Evolutionary conservation across 2,888 invertebrate species (phyloP).

Genomic region (Gymnoscelis rufifasciata): DNA sequence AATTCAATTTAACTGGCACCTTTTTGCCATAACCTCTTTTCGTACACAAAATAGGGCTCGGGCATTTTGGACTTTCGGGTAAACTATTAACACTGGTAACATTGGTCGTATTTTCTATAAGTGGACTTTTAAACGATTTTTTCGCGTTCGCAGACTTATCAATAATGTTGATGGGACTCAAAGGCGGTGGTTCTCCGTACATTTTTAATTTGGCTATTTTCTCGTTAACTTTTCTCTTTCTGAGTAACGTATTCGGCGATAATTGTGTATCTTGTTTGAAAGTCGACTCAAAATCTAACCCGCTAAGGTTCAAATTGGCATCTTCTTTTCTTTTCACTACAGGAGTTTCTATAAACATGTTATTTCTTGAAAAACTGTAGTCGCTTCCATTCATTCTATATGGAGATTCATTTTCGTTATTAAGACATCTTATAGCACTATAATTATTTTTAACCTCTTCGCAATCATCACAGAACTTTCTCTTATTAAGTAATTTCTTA

Average conservation of each 20-base stretch:
- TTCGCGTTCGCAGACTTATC: conserved; percentile 55
- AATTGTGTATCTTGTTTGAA: conserved; percentile 54
- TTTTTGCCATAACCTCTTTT: conserved; percentile 45
- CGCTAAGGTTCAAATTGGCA: conserved; percentile 55
- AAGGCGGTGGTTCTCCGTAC: conserved; percentile 77
- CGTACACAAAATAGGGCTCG: conserved; percentile 42
- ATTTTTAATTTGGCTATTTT: conserved; percentile 72
- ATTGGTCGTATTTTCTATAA: conserved; percentile 32
- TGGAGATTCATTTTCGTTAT: conserved; percentile 55
- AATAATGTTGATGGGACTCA: conserved; percentile 69
- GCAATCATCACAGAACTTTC: conserved; percentile 54
- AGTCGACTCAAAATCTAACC: conserved; percentile 68
- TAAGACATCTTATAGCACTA: conserved; percentile 30
- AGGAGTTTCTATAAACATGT: conserved; percentile 56
- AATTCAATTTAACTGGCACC: conserved; percentile 46
- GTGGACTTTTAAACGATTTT: conserved; percentile 61
- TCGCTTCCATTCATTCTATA: conserved; percentile 51
- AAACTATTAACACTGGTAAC: conserved; percentile 32
- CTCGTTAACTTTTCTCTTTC: conserved; percentile 54
- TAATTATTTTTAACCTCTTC: conserved; percentile 50
- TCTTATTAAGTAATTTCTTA: conserved; percentile 36
- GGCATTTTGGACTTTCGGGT: conserved; percentile 25
- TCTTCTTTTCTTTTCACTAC: conserved; percentile 32
- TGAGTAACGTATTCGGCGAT: conserved; percentile 44
- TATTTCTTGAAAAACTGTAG: conserved; percentile 49